These are phyloP conservation scores for Sarcophaga caerulescens DNA, from an alignment of 2,888 invertebrate species.

Conservation along the genomic window DNA sequence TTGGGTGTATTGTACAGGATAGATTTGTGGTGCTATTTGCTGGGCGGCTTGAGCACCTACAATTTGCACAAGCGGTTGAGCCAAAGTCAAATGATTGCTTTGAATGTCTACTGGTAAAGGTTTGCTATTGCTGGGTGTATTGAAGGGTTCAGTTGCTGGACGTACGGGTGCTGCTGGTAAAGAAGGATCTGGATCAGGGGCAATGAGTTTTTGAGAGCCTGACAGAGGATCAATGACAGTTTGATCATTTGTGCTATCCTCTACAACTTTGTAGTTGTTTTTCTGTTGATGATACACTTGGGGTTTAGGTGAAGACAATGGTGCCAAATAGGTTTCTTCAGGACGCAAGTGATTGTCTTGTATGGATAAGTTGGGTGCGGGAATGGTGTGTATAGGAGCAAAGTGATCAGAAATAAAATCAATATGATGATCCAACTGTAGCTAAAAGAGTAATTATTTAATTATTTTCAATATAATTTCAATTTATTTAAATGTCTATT, in stretches of 20 bases:
- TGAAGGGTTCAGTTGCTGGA: slow-evolving; percentile 80
- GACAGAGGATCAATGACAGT: slow-evolving; percentile 79
- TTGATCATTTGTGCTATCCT: slow-evolving; percentile 81
- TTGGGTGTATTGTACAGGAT: slow-evolving; percentile 80
- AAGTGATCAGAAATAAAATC: slow-evolving; percentile 92
- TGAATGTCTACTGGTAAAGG: slow-evolving; percentile 79
- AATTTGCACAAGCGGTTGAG: slow-evolving; percentile 78
- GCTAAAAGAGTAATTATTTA: not conserved
- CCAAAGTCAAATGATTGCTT: slow-evolving; percentile 75
- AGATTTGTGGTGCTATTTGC: slow-evolving; percentile 81
- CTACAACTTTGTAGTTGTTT: slow-evolving; percentile 83
- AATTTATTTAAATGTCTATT: too few species aligned
- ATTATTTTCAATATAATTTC: not conserved
- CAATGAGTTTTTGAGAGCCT: slow-evolving; percentile 81
- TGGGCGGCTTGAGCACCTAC: slow-evolving; percentile 81
- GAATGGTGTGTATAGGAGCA: slow-evolving; percentile 92
- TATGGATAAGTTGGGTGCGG: slow-evolving; percentile 87
- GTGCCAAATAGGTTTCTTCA: slow-evolving; percentile 73
- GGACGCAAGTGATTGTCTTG: slow-evolving; percentile 78
- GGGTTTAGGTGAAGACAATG: slow-evolving; percentile 74
- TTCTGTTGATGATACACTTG: slow-evolving; percentile 70
- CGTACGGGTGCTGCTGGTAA: slow-evolving; percentile 80
- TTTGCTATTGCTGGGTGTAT: slow-evolving; percentile 81
- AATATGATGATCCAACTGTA: slow-evolving; percentile 76
- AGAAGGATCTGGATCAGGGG: slow-evolving; percentile 82